Evolutionary conservation across 1,140 invertebrate species (phyloP).

Genomic region (Cepaea nemoralis): DNA sequence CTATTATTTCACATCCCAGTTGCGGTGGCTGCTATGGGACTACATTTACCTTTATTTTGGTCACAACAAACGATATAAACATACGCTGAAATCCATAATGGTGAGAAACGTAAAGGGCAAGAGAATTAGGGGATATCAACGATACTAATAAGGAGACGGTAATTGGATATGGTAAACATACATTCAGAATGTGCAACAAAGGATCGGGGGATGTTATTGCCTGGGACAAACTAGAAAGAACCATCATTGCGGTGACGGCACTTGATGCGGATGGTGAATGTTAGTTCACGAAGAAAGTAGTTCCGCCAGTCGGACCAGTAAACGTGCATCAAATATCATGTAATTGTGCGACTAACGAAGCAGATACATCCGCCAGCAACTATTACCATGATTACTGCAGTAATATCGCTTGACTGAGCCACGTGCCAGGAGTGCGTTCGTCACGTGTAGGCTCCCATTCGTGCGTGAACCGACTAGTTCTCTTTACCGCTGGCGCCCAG

Average conservation of each 20-base stretch:
- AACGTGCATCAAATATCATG: conserved; percentile 1
- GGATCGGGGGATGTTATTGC: neutral
- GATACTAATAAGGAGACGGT: neutral
- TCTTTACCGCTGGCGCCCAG: neutral
- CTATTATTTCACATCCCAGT: no score
- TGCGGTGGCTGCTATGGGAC: no score
- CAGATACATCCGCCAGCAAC: neutral
- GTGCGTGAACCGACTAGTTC: neutral
- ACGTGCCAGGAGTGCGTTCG: neutral
- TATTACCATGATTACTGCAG: neutral
- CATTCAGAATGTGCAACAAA: neutral
- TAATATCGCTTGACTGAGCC: neutral
- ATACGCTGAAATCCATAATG: no score
- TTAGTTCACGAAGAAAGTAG: neutral
- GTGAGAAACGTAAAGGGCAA: no score
- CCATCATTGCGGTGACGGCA: no score
- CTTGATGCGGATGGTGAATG: no score
- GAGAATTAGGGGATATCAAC: no score
- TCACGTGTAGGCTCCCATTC: neutral
- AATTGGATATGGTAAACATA: neutral
- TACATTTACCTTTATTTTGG: no score
- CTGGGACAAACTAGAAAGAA: neutral
- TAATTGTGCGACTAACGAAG: neutral
- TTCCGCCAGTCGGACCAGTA: neutral
- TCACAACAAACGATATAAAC: no score